Evolutionary conservation across 2,113 vertebrate genomes (phyloP).

Genomic region (Catharus bicknelli): DNA sequence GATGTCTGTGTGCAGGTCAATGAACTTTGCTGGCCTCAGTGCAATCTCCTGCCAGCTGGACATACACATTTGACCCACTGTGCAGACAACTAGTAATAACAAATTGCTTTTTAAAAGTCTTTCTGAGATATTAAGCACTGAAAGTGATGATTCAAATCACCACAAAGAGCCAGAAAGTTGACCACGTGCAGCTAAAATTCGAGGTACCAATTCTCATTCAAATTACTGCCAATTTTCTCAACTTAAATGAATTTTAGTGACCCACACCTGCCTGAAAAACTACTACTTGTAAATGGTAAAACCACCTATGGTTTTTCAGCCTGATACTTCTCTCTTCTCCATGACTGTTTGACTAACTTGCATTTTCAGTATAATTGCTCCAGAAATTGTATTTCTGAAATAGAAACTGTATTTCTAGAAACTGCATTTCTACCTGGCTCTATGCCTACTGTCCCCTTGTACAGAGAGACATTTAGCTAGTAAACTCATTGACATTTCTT

Average conservation of each 20-base stretch:
- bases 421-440: background rate
- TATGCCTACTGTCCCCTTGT: background rate
- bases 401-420: too few species aligned
- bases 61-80: background rate
- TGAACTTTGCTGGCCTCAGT: background rate
- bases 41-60: background rate
- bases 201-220: background rate
- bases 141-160: background rate
- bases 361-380: conserved; percentile 11
- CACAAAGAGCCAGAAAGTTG: background rate
- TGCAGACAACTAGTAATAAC: background rate
- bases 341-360: background rate
- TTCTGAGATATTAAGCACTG: background rate
- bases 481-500: conserved; percentile 11
- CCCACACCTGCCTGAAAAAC: background rate
- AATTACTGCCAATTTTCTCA: background rate
- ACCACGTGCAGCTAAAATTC: background rate
- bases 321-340: background rate
- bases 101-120: background rate
- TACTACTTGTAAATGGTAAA: background rate
- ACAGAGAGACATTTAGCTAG: background rate
- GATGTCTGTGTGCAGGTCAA: background rate
- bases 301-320: background rate
- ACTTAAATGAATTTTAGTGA: background rate
- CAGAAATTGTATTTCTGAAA: background rate